Conservation (phyloP, 2,113 vertebrate genomes). For the Onychostruthus taczanowskii region DNA sequence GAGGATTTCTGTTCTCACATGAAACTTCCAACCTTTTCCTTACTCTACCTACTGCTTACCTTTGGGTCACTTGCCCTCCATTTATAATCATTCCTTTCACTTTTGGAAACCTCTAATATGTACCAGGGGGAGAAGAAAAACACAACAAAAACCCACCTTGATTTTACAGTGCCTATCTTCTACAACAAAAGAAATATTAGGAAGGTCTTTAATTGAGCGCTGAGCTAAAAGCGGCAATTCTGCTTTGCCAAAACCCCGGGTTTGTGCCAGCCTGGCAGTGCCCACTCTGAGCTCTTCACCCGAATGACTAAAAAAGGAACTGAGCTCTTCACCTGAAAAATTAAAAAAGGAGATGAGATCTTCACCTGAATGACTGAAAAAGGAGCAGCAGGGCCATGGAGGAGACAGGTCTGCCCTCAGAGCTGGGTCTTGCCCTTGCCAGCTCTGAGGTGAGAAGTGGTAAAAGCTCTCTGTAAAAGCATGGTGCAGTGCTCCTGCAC, state of each 20-base stretch:
- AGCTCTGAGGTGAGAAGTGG: accelerated
- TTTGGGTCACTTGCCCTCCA: not conserved
- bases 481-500: not conserved
- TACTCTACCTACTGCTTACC: not conserved
- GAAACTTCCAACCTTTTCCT: not conserved
- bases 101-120: not conserved
- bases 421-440: not conserved
- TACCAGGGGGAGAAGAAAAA: not conserved
- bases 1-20: not conserved
- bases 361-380: not conserved
- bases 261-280: not conserved
- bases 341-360: not conserved
- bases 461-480: not conserved
- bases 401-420: too few relatives aligned
- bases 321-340: not conserved
- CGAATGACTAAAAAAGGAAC: not conserved
- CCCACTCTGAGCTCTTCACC: too few relatives aligned
- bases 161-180: too few relatives aligned
- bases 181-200: too few relatives aligned
- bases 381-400: accelerated
- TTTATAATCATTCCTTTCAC: not conserved
- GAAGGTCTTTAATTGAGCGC: too few relatives aligned
- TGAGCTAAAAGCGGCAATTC: too few relatives aligned
- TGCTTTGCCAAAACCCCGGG: too few relatives aligned
- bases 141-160: too few relatives aligned